Conservation (phyloP, 2,113 vertebrate genomes). For the Pollimyrus isidori region DNA sequence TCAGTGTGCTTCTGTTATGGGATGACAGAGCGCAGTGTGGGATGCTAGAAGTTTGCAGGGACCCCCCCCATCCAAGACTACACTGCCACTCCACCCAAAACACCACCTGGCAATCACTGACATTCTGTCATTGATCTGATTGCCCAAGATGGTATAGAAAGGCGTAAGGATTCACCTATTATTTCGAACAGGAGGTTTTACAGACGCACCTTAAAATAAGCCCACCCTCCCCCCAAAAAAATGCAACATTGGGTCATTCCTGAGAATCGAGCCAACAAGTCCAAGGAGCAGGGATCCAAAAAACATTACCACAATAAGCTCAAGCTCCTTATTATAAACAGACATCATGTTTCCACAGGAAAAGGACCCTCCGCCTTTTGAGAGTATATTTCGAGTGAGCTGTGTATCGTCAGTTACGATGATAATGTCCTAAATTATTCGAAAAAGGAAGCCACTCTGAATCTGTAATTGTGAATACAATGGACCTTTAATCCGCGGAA, state of each 20-base stretch:
- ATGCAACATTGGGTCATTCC: neutral
- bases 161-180: neutral
- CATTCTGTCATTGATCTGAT: neutral
- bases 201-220: neutral
- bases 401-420: constrained; percentile 66
- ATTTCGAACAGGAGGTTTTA: neutral
- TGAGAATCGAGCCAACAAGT: neutral
- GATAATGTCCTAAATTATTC: constrained; percentile 66
- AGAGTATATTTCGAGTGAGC: constrained; percentile 33
- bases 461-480: constrained; percentile 76
- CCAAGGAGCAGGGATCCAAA: neutral
- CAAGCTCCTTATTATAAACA: constrained; percentile 40
- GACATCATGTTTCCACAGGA: constrained; percentile 30
- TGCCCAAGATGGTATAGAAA: neutral
- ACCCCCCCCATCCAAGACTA: neutral
- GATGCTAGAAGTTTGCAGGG: neutral
- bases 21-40: neutral
- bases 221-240: neutral
- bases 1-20: neutral
- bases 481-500: constrained; percentile 68
- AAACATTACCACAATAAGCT: neutral
- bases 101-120: neutral
- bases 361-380: neutral
- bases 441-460: constrained; percentile 75
- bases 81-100: neutral